Base-by-base conservation (phyloP, 2,113 vertebrate species). In the Nesoenas mayeri region DNA sequence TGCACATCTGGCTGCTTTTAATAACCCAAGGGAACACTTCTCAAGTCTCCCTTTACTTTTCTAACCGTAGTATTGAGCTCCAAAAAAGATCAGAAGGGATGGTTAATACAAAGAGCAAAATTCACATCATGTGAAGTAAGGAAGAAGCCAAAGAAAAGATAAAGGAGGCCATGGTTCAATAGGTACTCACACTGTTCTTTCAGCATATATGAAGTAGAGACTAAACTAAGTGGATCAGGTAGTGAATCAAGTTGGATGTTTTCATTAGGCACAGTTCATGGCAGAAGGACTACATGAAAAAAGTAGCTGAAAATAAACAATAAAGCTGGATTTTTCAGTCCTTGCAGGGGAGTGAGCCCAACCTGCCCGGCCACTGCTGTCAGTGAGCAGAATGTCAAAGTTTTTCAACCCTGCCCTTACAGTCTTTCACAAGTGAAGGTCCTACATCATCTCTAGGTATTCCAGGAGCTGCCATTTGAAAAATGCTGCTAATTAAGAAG, bases 1-100 rank as follows among this genome's bases (percentile, higher is more conserved):
- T 88, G 72, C 88, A 74, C 79, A 88, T 81, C 77, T 95, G 91
- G 78, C 58, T 40, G 29, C 56, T 79, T 85, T 50, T 61, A 75
- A 73, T 28, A 62, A 85, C 85, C 58, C 38, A 20, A 13, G 64
- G 85, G 71, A 65, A 73, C 91, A 73, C 71, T 96, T 47, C 17
- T 47, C 71, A 54, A 31, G 13, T 60, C 67, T 91, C 88, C 57
- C 83, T 96, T 83, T 53, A 57, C 81, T 91, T 91, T 91, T 51
- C 82, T 91, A 77, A 72, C 32, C 5, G 2, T 89, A 88, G 47
- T 20, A 47, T 70, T 83, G 64, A 66, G 71, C 4, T 25, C 71
- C 60, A 60, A 50, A 22, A 72, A 11, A 21, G 15, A 66, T 62
- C 71, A 62, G 79, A 88, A 85, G 64, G n/a, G 19, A 48, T 26